phyloP scores from a whole-genome alignment of 2,797 vertebrate genomes.

The Macropodus opercularis region DNA sequence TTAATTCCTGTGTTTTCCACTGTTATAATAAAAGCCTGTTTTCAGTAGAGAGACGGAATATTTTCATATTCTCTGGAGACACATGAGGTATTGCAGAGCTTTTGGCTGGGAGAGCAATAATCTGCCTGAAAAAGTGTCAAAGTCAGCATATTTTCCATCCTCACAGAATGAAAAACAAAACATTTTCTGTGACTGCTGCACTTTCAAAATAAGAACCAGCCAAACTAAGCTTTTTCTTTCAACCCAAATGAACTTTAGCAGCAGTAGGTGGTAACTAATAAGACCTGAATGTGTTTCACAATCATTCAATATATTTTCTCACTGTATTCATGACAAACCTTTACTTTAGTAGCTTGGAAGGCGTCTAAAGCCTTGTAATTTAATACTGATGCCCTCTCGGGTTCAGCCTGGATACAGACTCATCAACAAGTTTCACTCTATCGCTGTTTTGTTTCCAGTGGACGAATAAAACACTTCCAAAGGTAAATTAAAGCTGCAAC shows the following conservation, averaged over 20 bases:
- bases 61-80: conserved; percentile 7
- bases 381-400: not conserved
- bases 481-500: not conserved
- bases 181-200: conserved; percentile 48
- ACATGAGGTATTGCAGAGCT: conserved; percentile 11
- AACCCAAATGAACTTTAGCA: conserved; percentile 7
- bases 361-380: not conserved
- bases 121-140: conserved; percentile 26
- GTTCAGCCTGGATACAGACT: conserved; percentile 6
- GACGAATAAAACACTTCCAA: not conserved
- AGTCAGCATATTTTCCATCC: conserved; percentile 54
- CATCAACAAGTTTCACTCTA: not conserved
- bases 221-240: conserved; percentile 35
- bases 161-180: conserved; percentile 22
- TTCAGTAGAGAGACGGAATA: conserved; percentile 21
- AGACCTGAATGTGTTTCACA: not conserved
- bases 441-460: not conserved
- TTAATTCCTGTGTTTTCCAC: conserved; percentile 8
- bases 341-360: no score
- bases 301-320: conserved; percentile 2
- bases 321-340: no score
- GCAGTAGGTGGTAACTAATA: not conserved
- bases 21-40: not conserved
- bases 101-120: conserved; percentile 35
- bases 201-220: conserved; percentile 27